Conservation (phyloP, 2,113 vertebrate species). For the Periophthalmodon schlosseri region DNA sequence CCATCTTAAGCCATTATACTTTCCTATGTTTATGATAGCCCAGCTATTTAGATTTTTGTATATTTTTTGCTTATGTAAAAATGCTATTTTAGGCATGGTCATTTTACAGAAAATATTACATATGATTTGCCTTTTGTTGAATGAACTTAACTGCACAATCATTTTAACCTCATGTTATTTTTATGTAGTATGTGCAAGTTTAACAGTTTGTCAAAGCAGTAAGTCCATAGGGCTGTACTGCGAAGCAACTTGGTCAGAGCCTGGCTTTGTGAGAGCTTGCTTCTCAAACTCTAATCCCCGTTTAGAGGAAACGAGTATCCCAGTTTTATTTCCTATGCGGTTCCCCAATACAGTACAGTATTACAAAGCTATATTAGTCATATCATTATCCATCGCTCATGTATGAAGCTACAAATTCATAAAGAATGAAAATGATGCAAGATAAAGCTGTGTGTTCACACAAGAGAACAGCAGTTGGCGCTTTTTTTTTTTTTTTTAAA, state of each 20-base stretch:
- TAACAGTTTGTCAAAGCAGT: conserved; percentile 48
- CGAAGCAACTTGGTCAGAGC: neutral
- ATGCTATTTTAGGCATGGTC: conserved; percentile 58
- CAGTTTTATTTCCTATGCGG: neutral
- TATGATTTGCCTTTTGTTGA: conserved; percentile 69
- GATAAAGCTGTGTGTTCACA: no score
- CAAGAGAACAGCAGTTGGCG: no score
- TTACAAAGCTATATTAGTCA: neutral
- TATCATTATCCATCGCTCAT: neutral
- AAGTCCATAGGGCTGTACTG: conserved; percentile 30
- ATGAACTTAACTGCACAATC: conserved; percentile 67
- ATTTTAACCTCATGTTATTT: conserved; percentile 70
- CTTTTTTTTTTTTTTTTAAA: neutral
- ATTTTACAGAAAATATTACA: conserved; percentile 45
- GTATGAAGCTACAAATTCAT: neutral
- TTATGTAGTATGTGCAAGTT: conserved; percentile 68
- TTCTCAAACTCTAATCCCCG: neutral
- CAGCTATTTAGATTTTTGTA: conserved; percentile 70
- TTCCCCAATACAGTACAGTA: neutral
- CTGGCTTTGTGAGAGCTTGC: conserved; percentile 1
- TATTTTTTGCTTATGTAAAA: conserved; percentile 69
- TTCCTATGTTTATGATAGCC: conserved; percentile 84
- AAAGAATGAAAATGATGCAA: no score
- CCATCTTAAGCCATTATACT: conserved; percentile 83
- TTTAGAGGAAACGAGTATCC: neutral